phyloP scores from a whole-genome alignment of 2,888 invertebrate genomes.

The Julus scandinavius region DNA sequence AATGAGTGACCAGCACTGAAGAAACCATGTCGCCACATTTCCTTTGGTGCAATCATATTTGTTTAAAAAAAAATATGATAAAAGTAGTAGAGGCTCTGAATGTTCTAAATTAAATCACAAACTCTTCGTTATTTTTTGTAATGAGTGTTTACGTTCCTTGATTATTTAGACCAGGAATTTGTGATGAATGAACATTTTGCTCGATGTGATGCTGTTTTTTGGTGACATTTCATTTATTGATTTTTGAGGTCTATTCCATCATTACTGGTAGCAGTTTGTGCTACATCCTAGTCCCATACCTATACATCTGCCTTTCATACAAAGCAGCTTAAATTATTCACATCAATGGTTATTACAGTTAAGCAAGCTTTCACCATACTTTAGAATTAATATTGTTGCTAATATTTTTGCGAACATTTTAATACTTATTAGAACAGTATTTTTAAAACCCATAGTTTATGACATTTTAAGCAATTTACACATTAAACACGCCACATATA shows the following conservation, averaged over 20 bases:
- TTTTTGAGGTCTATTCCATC: background rate
- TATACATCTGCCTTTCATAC: background rate
- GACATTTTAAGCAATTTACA: background rate
- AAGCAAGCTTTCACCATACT: background rate
- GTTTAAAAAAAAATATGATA: background rate
- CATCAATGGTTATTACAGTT: background rate
- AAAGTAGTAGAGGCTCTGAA: background rate
- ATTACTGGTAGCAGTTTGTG: background rate
- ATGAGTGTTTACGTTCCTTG: background rate
- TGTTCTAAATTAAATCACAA: background rate
- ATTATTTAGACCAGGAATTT: background rate
- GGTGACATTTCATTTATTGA: background rate
- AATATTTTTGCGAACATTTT: background rate
- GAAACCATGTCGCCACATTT: background rate
- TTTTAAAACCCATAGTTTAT: background rate
- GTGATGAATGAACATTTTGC: background rate
- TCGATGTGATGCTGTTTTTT: background rate
- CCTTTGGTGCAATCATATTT: background rate
- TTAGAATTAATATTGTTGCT: background rate
- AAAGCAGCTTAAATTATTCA: background rate
- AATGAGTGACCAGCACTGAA: background rate
- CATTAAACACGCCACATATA: too few species aligned
- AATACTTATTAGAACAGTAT: background rate
- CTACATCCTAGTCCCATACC: constrained; percentile 9
- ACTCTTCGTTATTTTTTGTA: background rate